Percentiles rank a stretch among this genome's conserved stretches.
phyloP scores from a whole-genome alignment of 2,113 vertebrate species.

The Perognathus longimembris region DNA sequence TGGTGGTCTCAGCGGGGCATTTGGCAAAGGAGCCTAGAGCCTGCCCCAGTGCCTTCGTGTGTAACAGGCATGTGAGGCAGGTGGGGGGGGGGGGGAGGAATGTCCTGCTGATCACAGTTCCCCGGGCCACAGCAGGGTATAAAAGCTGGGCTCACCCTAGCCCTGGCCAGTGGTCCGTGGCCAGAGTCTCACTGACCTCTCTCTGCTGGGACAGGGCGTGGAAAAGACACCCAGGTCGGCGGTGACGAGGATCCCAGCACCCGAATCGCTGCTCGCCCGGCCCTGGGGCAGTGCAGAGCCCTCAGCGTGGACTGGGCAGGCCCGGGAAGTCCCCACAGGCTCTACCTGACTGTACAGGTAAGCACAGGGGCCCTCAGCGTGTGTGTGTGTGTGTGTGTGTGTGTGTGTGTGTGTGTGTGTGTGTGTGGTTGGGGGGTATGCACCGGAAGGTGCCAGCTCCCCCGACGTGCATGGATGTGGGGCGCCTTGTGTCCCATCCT shows the following conservation, averaged over 20 bases:
- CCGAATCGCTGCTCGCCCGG: conserved; percentile 83
- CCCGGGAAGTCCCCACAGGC: conserved; percentile 54
- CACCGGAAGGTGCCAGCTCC: too few species aligned
- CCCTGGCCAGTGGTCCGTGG: neutral
- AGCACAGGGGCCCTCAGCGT: neutral
- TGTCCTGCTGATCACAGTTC: neutral
- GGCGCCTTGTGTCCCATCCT: neutral
- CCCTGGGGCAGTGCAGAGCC: conserved; percentile 85
- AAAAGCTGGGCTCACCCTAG: neutral
- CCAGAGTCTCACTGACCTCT: conserved; percentile 32
- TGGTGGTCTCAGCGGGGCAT: neutral
- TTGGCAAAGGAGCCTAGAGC: neutral
- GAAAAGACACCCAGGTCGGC: conserved; percentile 68
- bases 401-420: too few species aligned
- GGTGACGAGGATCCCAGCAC: conserved; percentile 83
- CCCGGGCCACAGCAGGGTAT: neutral
- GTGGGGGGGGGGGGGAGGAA: neutral
- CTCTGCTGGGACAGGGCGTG: conserved; percentile 66
- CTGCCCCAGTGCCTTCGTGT: neutral
- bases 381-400: too few species aligned
- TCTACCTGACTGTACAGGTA: conserved; percentile 84
- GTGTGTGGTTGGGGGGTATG: too few species aligned
- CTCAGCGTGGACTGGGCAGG: conserved; percentile 85
- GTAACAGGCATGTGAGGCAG: neutral
- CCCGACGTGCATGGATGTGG: too few species aligned